Percentiles rank a stretch among this genome's conserved stretches.
Conservation (phyloP, 2,888 invertebrate species). For the Hydropsyche betteni region DNA sequence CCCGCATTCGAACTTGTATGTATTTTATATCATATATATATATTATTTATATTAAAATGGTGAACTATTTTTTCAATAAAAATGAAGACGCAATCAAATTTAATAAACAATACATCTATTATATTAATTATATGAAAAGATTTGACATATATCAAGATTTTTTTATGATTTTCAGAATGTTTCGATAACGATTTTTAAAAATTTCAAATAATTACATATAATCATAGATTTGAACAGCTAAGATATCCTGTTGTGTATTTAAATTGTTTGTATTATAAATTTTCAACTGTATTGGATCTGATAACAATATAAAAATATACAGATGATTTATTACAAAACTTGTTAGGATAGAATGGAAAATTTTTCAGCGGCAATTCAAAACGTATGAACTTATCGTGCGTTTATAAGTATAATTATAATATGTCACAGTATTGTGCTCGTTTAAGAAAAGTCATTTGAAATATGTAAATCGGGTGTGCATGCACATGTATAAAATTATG, state of each 20-base stretch:
- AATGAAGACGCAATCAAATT: too few relatives aligned
- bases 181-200: too few relatives aligned
- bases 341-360: too few relatives aligned
- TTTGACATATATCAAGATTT: too few relatives aligned
- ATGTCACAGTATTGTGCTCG: slow-evolving; percentile 14
- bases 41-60: slow-evolving; percentile 1
- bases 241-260: too few relatives aligned
- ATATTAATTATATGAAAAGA: too few relatives aligned
- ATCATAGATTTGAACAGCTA: too few relatives aligned
- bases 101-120: too few relatives aligned
- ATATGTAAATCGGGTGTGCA: not conserved
- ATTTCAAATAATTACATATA: too few relatives aligned
- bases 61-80: not conserved
- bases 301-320: slow-evolving; percentile 1
- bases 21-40: slow-evolving; percentile 5
- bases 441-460: not conserved
- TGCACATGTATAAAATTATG: not conserved
- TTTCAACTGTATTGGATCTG: not conserved
- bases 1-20: slow-evolving; percentile 25
- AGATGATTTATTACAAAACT: not conserved
- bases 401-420: not conserved
- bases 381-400: not conserved
- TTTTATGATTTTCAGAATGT: too few relatives aligned
- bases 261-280: not conserved
- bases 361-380: not conserved